Evolutionary conservation across 2,797 vertebrate genomes (phyloP), one percentile per base, ranked within the genome.

Genomic region (Epinephelus malabaricus): DNA sequence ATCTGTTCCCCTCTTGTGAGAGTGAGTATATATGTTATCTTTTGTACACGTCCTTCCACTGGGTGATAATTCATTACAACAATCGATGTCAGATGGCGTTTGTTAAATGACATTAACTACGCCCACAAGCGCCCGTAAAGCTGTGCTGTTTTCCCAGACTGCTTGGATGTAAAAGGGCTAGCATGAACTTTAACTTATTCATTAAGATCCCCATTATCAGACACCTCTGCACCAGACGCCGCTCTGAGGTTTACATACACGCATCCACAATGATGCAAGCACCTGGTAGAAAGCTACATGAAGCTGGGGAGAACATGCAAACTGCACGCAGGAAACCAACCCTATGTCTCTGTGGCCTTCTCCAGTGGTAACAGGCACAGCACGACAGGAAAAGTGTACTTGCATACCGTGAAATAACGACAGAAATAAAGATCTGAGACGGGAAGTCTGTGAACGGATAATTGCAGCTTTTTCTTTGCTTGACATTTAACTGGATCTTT

Each of bases 401-500:
- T 23, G 21, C 61, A 70, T 6, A 43, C 46, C 6, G n/a, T 67
- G 74, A 86, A 84, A 81, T 65, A 74, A 79, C 50, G 79, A 85
- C 60, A 76, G 69, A 84, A 73, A 60, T 62, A 70, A 71, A 84
- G 59, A 87, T 81, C 67, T 86, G 69, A 81, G 71, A 69, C 21
- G 53, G 73, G 56, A 78, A 70, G 73, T 74, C 83, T 79, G 70
- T 71, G 75, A 87, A 77, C 4, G 19, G 72, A 83, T 87, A 90
- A 90, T 86, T 92, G 84, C 53, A 74, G 67, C 61, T 75, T 81
- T 89, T 77, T 83, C 73, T 85, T 79, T 87, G 63, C 73, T 84
- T 87, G 87, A 80, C 88, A 90, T 85, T 91, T 77, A 76, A 61
- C 73, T 69, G 76, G 78, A 77, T 89, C 85, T 91, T 78, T 75